Percentiles rank a stretch among this genome's conserved stretches.
phyloP scores from a whole-genome alignment of 1,140 invertebrate genomes.

The Aphelenchoides avenae region DNA sequence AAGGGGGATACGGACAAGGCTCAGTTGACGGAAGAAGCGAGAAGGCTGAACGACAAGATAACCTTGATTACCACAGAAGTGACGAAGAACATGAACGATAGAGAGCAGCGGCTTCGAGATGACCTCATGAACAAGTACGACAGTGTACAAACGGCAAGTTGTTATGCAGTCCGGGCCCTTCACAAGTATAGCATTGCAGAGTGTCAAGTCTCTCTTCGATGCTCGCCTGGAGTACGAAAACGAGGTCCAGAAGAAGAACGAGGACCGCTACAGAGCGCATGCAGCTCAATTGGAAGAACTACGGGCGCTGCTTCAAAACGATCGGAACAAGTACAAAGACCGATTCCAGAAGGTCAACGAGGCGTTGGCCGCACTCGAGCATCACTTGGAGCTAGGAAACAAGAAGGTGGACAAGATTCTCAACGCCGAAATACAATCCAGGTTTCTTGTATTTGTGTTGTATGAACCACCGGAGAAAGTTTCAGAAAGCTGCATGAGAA shows the following conservation, averaged over 20 bases:
- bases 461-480: conserved; percentile 6
- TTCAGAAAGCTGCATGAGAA: conserved; percentile 56
- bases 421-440: conserved; percentile 52
- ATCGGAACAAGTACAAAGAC: conserved; percentile 52
- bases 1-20: conserved; percentile 45
- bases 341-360: conserved; percentile 54
- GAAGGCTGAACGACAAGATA: conserved; percentile 49
- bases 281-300: conserved; percentile 22
- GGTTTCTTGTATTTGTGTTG: conserved; percentile 39
- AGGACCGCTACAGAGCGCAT: conserved; percentile 25
- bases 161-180: conserved; percentile 15
- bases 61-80: conserved; percentile 45
- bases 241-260: conserved; percentile 25
- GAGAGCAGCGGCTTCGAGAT: conserved; percentile 45
- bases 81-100: conserved; percentile 30
- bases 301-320: conserved; percentile 34
- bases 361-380: conserved; percentile 47
- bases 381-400: conserved; percentile 52
- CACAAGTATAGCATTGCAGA: conserved; percentile 30
- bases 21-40: conserved; percentile 45
- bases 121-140: conserved; percentile 42
- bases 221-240: conserved; percentile 26
- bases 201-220: conserved; percentile 45
- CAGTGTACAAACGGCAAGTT: conserved; percentile 44
- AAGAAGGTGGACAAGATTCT: conserved; percentile 54